Percentiles rank a stretch among this genome's conserved stretches.
Conservation (phyloP, 2,888 invertebrate species). For the Ceriagrion tenellum region DNA sequence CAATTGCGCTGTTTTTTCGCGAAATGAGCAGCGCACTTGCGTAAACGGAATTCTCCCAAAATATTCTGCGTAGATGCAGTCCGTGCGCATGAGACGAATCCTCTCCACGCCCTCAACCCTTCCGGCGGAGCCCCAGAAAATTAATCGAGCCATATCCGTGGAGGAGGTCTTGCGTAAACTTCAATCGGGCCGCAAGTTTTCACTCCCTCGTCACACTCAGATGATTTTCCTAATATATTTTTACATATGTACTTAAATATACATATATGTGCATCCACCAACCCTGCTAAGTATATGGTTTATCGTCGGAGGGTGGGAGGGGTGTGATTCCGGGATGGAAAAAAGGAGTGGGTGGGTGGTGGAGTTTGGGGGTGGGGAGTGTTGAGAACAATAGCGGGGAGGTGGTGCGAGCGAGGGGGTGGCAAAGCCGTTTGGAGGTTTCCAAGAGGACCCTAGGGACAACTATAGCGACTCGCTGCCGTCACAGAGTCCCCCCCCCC, state of each 20-base stretch:
- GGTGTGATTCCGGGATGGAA: neutral
- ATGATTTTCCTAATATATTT: conserved; percentile 42
- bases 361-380: neutral
- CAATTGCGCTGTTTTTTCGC: no score
- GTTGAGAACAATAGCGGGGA: neutral
- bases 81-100: no score
- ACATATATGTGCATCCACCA: no score
- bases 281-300: no score
- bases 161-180: conserved; percentile 53
- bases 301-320: neutral
- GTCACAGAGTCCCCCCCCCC: neutral
- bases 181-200: conserved; percentile 47
- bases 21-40: no score
- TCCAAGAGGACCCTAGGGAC: conserved; percentile 62
- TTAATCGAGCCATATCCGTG: conserved; percentile 19
- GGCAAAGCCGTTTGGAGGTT: conserved; percentile 55
- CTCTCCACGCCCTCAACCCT: no score
- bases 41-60: no score
- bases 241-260: neutral
- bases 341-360: neutral
- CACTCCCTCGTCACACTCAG: conserved; percentile 41
- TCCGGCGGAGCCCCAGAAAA: neutral
- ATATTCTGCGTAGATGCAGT: no score
- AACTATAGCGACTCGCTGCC: conserved; percentile 18
- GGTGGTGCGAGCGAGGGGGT: neutral